Conservation (phyloP, 2,888 invertebrate genomes). For the Mythimna loreyi region DNA sequence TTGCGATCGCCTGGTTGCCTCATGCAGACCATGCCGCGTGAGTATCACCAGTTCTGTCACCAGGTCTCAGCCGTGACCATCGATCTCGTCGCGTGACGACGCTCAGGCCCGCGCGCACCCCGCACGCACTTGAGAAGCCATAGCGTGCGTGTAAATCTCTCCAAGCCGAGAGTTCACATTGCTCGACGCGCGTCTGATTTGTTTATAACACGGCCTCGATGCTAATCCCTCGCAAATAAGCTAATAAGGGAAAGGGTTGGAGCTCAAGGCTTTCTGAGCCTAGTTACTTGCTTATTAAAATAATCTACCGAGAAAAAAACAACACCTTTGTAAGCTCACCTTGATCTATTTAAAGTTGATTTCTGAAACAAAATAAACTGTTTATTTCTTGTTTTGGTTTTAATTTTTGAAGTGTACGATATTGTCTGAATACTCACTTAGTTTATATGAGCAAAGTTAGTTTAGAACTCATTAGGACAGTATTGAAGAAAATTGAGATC, state of each 20-base stretch:
- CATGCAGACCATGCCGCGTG: slow-evolving; percentile 84
- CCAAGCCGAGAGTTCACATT: slow-evolving; percentile 69
- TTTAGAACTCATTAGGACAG: slow-evolving; percentile 38
- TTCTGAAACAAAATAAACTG: slow-evolving; percentile 7
- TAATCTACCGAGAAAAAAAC: slow-evolving; percentile 41
- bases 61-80: slow-evolving; percentile 45
- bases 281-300: slow-evolving; percentile 51
- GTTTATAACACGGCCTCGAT: slow-evolving; percentile 65
- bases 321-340: slow-evolving; percentile 20
- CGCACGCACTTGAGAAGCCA: slow-evolving; percentile 73
- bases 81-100: slow-evolving; percentile 59
- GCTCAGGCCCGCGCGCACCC: slow-evolving; percentile 54
- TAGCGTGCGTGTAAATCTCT: slow-evolving; percentile 75
- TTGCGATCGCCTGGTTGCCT: slow-evolving; percentile 83
- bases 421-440: neutral
- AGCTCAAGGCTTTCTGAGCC: slow-evolving; percentile 41
- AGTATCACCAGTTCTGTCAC: slow-evolving; percentile 71
- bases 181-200: slow-evolving; percentile 68
- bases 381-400: slow-evolving; percentile 10
- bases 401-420: neutral
- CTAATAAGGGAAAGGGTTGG: slow-evolving; percentile 61
- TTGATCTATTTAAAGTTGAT: slow-evolving; percentile 23
- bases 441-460: slow-evolving; percentile 8
- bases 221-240: slow-evolving; percentile 63
- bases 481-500: slow-evolving; percentile 55